These are phyloP conservation scores for Aurelia sp. DNA, from an alignment of 30 jellyfish, hydroid and myxozoan genomes.

Conservation along the genomic window DNA sequence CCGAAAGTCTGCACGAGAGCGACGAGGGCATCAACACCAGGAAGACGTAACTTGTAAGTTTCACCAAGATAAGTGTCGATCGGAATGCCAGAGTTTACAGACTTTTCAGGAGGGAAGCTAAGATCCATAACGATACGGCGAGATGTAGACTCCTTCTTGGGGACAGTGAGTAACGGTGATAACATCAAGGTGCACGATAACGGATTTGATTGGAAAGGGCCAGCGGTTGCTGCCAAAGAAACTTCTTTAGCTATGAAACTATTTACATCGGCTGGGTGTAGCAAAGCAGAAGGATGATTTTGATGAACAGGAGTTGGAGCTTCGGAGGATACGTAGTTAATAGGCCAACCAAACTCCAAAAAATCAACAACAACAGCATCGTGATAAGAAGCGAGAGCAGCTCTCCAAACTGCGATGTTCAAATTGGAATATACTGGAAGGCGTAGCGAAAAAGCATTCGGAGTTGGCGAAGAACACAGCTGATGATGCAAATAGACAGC, in stretches of 20 bases:
- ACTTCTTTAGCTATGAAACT: no score
- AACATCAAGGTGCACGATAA: no score
- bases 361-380: no score
- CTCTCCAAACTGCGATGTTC: not conserved
- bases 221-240: no score
- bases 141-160: not conserved
- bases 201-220: no score
- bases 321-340: no score
- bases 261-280: no score
- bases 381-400: not conserved
- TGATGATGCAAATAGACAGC: not conserved
- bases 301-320: no score
- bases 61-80: no score
- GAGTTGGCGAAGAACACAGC: not conserved
- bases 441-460: not conserved
- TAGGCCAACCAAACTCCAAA: no score
- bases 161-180: no score
- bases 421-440: not conserved
- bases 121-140: constrained; percentile 14
- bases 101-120: not conserved
- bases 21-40: constrained; percentile 7
- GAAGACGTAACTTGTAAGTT: not conserved
- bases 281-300: no score
- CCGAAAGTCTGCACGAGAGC: not conserved
- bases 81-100: constrained; percentile 6